Base-by-base conservation (phyloP, 2,113 vertebrate genomes). In the Gasterosteus aculeatus region DNA sequence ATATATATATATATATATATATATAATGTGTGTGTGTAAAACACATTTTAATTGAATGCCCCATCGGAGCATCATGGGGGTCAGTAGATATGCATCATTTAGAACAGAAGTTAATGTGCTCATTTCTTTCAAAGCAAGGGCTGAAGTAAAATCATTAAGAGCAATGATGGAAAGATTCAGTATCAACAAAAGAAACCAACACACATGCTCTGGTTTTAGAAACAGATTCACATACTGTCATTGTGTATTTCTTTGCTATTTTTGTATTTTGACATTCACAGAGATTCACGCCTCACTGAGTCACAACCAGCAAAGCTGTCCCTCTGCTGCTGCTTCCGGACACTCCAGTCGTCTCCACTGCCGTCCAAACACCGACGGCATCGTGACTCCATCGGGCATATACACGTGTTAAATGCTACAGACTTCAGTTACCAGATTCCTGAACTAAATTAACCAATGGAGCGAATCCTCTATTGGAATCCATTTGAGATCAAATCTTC, bases 61-160 rank as follows among this genome's bases (percentile, higher is more conserved):
- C 2, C 33, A 68, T 62, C 33, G 67, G 33, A 58, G 16, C 49
- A 73, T 29, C 44, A 57, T 7, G 31, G 38, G 41, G 49, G 58
- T 54, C 57, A 77, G 58, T 1, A 10, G 38, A 41, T 29, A 54
- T 62, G 56, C 35, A 73, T 72, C 14, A 61, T 67, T 79, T 29
- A 53, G 11, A 31, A 42, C 0, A 65, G 51, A 19, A 7, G 22
- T 58, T 57, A 57, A 62, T 18, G 33, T 19, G 18, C 39, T 64
- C 18, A 65, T 12, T 58, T 26, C n/a, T 49, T 66, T 56, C 29
- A 57, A 10, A 31, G 22, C 3, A 35, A 3, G 4, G 10, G 10
- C 29, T 49, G 15, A n/a, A 41, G 33, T 35, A 33, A 56, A 33
- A 33, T 22, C 11, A 12, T 29, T 14, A 47, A 39, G 4, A 38